Evolutionary conservation across 2,888 invertebrate genomes (phyloP), one percentile per base, ranked within the genome.

Genomic region (Argyresthia albistria): DNA sequence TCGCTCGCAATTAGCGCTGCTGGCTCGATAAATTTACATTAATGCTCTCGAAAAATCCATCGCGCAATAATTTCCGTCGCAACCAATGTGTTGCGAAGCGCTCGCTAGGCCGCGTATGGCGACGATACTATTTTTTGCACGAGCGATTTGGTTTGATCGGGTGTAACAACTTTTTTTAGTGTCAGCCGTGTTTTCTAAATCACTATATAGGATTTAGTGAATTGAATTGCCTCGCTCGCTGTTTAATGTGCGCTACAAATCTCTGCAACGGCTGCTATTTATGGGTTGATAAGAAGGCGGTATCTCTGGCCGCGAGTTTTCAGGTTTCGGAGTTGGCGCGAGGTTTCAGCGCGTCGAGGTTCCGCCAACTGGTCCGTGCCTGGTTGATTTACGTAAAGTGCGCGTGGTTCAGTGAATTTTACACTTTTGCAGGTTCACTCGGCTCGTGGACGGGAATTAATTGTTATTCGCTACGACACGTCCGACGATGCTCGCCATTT

Each of bases 1-100:
- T 82, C 80, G 84, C 64, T 78, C 71, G 83, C 87, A 81, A 87
- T 87, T 87, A 86, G 87, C 87, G 81, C 79, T 76, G 76, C 78
- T 73, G 80, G 78, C 78, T 74, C 86, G 82, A 87, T 87, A 87
- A 86, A 87, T 87, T 87, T 84, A 79, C 86, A 87, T 86, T 86
- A 87, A 87, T 87, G 86, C 82, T 77, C 72, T 86, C 86, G 86
- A 87, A 87, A 87, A 87, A 86, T 87, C 81, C 78, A 76, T 64
- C 60, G 67, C 79, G 81, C 80, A 80, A 87, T 87, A 86, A 86
- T 81, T 87, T 84, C 79, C 79, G 43, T 14, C 12, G 43, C 69
- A 73, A 73, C 78, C 75, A 78, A 73, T 78, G 76, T 73, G 78
- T 76, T 70, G 67, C 73, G 66, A 4, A 36, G 43, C 39, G 46